phyloP scores from a whole-genome alignment of 2,113 vertebrate species.

The Onychorhynchus coronatus region DNA sequence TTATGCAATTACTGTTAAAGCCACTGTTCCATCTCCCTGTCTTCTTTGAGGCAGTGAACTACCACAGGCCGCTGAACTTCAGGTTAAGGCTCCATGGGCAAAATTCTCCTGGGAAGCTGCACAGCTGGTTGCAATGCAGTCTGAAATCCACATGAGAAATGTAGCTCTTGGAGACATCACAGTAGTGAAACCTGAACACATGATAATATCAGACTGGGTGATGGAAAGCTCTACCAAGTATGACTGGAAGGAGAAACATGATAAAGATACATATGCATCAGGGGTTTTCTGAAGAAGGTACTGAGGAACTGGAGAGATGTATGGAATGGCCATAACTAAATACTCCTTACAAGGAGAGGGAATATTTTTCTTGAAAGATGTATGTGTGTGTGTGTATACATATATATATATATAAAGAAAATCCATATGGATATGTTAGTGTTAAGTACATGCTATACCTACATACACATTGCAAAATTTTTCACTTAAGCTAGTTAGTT shows the following conservation, averaged over 20 bases:
- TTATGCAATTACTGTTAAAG: not conserved
- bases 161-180: not conserved
- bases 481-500: not conserved
- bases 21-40: not conserved
- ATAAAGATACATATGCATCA: not conserved
- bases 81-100: not conserved
- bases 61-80: not conserved
- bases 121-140: not conserved
- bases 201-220: not conserved
- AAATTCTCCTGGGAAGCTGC: not conserved
- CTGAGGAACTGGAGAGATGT: not conserved
- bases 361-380: not conserved
- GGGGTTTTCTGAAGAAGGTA: not conserved
- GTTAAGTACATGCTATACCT: not conserved
- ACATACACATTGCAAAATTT: not conserved
- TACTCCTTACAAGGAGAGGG: not conserved
- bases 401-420: not conserved
- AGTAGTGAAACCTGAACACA: not conserved
- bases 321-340: not conserved
- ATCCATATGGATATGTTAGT: not conserved
- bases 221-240: not conserved
- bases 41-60: not conserved
- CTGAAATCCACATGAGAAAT: not conserved
- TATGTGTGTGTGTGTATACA: not conserved
- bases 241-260: not conserved